Base-by-base conservation (phyloP, 2,113 vertebrate genomes). In the Prinia subflava region DNA sequence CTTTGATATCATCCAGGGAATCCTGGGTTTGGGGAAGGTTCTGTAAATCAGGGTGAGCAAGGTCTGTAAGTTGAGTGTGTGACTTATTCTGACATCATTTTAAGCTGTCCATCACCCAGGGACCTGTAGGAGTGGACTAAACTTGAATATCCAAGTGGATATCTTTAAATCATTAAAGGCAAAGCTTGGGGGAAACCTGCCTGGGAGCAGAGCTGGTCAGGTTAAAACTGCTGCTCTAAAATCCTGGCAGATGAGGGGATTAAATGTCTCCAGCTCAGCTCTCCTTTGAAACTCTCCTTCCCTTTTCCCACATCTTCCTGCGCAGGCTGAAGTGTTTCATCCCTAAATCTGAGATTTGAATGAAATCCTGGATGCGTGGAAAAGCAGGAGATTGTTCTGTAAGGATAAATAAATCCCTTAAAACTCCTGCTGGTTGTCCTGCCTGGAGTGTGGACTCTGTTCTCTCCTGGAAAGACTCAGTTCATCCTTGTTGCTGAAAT, bases 341-440 rank as follows among this genome's bases (percentile, higher is more conserved):
- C 75, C 62, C 31, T 23, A 2, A 25, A 52, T 4, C 2, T 22
- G 21, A n/a, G 39, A 1, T 22, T 12, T 41, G 25, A 5, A 3
- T 21, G 50, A 11, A 37, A 8, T 18, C 1, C 3, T 12, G 52
- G 39, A 7, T 44, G 39, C 2, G 0, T 11, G 41, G 30, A 46
- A 63, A 65, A 60, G 37, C 60, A 33, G 8, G 7, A 41, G 41
- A 25, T 12, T 15, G n/a, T 27, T 77, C 35, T 63, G 23, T 6
- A 9, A 56, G 28, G 52, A 39, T 15, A 4, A 64, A 39, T 15
- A 4, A 64, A 46, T 14, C 50, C 57, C 68, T 35, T 25, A 3
- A n/a, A 56, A 14, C 14, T 53, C 2, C 0, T 31, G 16, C 17
- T 35, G 39, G 3, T 35, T 30, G 18, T 79, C 15, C 63, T 57